Evolutionary conservation across 1,140 invertebrate species (phyloP), one percentile per base, ranked within the genome.

Genomic region (Calliopsis andreniformis): DNA sequence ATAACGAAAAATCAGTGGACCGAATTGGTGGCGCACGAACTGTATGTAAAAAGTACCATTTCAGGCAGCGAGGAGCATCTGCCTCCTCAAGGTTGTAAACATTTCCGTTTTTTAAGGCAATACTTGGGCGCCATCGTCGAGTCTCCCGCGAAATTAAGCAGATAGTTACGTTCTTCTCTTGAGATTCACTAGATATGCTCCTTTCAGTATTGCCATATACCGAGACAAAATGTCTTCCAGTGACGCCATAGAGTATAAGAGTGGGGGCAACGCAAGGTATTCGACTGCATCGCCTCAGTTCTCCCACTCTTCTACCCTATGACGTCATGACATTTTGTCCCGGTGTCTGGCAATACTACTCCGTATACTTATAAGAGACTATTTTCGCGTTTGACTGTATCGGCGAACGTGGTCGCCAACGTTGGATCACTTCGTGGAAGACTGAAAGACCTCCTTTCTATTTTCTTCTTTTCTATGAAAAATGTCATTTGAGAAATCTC

Each of bases 31-130:
- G 35, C 71, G 59, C 42, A 18, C 42, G n/a, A 62, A 30, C 30
- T 83, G 32, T 75, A 66, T n/a, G n/a, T n/a, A 79, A 76, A 66
- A 49, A 64, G 63, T 51, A 45, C 63, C 32, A 14, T 76, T 70
- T 70, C 43, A 25, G 68, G n/a, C 51, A 69, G 70, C 68, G 62
- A 32, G 58, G 73, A 83, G 79, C 70, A 76, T 83, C 82, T 45
- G 80, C 62, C 39, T 20, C 39, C 43, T 51, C 58, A 59, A 62
- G 70, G 80, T 71, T 83, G 77, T 79, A 83, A 83, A 79, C 62
- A 72, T 76, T 47, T 73, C 55, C 30, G 51, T 71, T 63, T 68
- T 79, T 67, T 28, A 63, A 67, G 45, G 23, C 18, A 55, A 61
- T 49, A 47, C 45, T 25, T 14, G 28, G 25, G 62, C 67, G 56